Evolutionary conservation across 2,888 invertebrate genomes (phyloP).

Genomic region (Hemithea aestivaria): DNA sequence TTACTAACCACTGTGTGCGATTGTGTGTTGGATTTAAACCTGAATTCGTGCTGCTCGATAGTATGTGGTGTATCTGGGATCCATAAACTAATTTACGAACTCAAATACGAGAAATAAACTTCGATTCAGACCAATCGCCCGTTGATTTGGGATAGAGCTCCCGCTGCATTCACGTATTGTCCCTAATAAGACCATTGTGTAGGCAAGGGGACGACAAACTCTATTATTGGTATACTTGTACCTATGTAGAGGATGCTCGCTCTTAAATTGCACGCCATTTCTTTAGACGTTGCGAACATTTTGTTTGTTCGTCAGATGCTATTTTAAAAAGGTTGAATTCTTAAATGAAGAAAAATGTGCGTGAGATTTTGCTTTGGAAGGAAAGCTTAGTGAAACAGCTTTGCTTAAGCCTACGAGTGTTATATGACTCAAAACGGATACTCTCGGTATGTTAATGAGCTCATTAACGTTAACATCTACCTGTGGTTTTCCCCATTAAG

Average conservation of each 20-base stretch:
- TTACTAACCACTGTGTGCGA: conserved; percentile 10
- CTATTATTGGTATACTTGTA: background rate
- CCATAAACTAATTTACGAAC: conserved; percentile 11
- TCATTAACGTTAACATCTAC: conserved; percentile 6
- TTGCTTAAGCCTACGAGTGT: conserved; percentile 1
- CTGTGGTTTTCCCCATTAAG: too few relatives aligned
- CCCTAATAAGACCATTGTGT: conserved; percentile 7
- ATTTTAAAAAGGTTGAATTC: too few relatives aligned
- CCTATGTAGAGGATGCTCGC: too few relatives aligned
- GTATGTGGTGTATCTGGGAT: conserved; percentile 2
- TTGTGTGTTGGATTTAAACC: conserved; percentile 5
- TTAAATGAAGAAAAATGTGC: background rate
- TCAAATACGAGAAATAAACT: conserved; percentile 10
- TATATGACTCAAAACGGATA: conserved; percentile 7
- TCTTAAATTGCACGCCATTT: too few relatives aligned
- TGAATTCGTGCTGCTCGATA: conserved; percentile 12
- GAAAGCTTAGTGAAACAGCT: conserved; percentile 4
- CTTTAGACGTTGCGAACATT: too few relatives aligned
- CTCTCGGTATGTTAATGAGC: conserved; percentile 16
- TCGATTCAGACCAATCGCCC: conserved; percentile 7
- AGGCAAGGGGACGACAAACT: background rate
- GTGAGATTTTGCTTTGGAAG: background rate
- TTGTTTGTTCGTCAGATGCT: too few relatives aligned
- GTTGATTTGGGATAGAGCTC: conserved; percentile 6
- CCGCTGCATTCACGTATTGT: conserved; percentile 5